Evolutionary conservation across 2,797 vertebrate species (phyloP).

Genomic region (Acipenser oxyrinchus): DNA sequence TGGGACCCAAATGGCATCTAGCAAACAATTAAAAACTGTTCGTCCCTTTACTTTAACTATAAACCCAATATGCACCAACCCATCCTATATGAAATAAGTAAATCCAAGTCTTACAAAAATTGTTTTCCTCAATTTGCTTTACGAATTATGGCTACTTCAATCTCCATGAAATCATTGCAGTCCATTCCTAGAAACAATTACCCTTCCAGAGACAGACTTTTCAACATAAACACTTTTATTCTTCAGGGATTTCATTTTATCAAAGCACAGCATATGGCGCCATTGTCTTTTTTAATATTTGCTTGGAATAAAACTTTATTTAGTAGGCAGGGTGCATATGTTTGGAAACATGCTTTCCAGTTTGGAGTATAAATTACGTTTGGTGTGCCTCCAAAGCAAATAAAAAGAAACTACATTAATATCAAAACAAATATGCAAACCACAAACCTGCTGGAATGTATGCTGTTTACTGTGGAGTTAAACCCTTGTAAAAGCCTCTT

Average conservation of each 20-base stretch:
- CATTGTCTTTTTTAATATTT: slow-evolving; percentile 46
- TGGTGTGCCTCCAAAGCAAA: slow-evolving; percentile 51
- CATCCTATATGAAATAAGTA: no score
- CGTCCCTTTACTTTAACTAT: no score
- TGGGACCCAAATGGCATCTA: no score
- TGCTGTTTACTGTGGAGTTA: slow-evolving; percentile 63
- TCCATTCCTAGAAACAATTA: no score
- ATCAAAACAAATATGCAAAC: slow-evolving; percentile 66
- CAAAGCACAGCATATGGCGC: slow-evolving; percentile 42
- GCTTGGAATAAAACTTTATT: slow-evolving; percentile 44
- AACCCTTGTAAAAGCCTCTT: slow-evolving; percentile 48
- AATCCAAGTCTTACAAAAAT: no score
- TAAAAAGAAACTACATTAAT: slow-evolving; percentile 61
- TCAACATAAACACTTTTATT: slow-evolving; percentile 33
- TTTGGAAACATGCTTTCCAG: slow-evolving; percentile 45
- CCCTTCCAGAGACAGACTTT: slow-evolving; percentile 26
- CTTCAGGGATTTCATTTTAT: slow-evolving; percentile 44
- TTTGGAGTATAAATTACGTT: slow-evolving; percentile 52
- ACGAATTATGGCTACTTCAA: no score
- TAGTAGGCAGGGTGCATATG: slow-evolving; percentile 41
- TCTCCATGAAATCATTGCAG: no score
- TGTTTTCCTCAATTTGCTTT: no score
- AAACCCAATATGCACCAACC: no score
- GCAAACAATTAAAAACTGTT: no score
- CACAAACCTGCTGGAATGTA: slow-evolving; percentile 59